Percentiles rank a stretch among this genome's conserved stretches.
phyloP scores from a whole-genome alignment of 2,888 invertebrate genomes.

The Dioctria rufipes region DNA sequence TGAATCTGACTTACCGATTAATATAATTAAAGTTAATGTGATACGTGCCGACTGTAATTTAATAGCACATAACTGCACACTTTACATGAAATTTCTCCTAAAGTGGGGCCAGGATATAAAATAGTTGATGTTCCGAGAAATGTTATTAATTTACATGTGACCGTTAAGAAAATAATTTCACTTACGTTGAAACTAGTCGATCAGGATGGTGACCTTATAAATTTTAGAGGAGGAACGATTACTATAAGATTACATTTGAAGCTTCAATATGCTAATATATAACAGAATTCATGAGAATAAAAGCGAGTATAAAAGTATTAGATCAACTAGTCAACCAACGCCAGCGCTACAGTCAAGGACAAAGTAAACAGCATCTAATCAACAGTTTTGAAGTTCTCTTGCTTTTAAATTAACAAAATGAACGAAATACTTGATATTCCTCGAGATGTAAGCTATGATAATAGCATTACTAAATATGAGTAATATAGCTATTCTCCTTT shows the following conservation, averaged over 20 bases:
- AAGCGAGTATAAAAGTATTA: background rate
- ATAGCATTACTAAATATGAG: too few relatives aligned
- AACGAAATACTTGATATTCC: too few relatives aligned
- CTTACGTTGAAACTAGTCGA: slow-evolving; percentile 64
- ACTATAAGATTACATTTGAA: slow-evolving; percentile 63
- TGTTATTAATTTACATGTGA: slow-evolving; percentile 66
- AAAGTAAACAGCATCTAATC: slow-evolving; percentile 49
- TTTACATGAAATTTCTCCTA: slow-evolving; percentile 66
- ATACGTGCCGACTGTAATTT: slow-evolving; percentile 58
- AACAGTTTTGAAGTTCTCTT: slow-evolving; percentile 53
- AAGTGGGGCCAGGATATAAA: slow-evolving; percentile 65
- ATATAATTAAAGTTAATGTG: slow-evolving; percentile 63
- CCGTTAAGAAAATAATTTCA: slow-evolving; percentile 61
- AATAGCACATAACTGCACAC: slow-evolving; percentile 62
- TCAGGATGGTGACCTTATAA: slow-evolving; percentile 64
- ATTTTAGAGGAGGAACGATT: slow-evolving; percentile 62
- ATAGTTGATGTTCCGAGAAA: slow-evolving; percentile 65
- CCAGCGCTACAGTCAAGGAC: background rate
- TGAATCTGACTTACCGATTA: slow-evolving; percentile 64
- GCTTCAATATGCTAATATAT: slow-evolving; percentile 58
- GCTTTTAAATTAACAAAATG: slow-evolving; percentile 51
- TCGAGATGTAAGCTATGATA: too few relatives aligned
- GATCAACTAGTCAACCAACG: background rate
- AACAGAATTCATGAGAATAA: slow-evolving; percentile 30
- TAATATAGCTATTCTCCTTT: too few relatives aligned